Base-by-base conservation (phyloP, 2,113 vertebrate species). In the Sphyrna mokarran region DNA sequence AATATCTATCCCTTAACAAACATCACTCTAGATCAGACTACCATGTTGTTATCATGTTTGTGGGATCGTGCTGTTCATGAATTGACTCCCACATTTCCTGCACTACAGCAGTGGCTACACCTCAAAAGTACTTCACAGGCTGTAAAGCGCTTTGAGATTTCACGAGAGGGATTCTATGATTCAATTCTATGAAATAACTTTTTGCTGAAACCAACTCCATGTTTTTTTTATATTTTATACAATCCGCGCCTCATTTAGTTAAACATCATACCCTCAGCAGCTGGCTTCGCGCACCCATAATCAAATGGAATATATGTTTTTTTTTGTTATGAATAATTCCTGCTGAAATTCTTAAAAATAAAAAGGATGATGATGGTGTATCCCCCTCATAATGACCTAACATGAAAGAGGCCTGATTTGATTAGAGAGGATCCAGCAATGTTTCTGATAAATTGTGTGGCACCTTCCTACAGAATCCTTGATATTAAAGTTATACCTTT, bases 401-500 rank as follows among this genome's bases (percentile, higher is more conserved):
- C 61, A 10, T 54, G 69, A 43, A 95, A 37, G 26, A 76, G 23
- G 22, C 26, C 40, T 72, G 68, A 95, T 95, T 95, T 95, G 68
- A 54, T 72, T 95, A 72, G 69, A 18, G 69, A 76, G 69, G 72
- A 76, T 3, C 23, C 26, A 95, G 69, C 69, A 54, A 70, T 95
- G 69, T 54, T 72, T 54, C 54, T 72, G 94, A 54, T 70, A 95
- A 48, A 95, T 29, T 54, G 69, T 76, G 29, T 76, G 68, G 40
- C 94, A 70, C 66, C 66, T 95, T 95, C 94, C 48, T 54, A 95
- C 68, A 72, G 40, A 95, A 72, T 72, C 70, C 48, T 95, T 95
- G 68, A 95, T 72, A 95, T 95, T 72, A 54, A 76, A 68, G 72
- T 95, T 95, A 72, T 70, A 95, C 94, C 68, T 95, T 76, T 95